phyloP scores from a whole-genome alignment of 1,140 invertebrate species.

The Mamestra configurata region DNA sequence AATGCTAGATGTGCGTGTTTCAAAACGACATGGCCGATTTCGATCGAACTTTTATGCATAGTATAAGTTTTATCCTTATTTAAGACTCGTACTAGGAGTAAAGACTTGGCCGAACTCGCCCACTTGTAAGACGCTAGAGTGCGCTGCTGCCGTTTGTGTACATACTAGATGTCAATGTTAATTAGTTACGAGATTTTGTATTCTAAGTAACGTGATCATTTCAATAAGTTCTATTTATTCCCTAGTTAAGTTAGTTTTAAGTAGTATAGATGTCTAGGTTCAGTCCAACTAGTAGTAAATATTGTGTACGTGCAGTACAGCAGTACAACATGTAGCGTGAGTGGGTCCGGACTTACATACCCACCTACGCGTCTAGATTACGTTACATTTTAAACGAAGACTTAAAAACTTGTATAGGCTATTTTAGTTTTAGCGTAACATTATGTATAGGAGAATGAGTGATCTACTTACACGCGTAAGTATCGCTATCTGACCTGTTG shows the following conservation, averaged over 20 bases:
- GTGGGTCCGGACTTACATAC: background rate
- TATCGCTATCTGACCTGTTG: too few relatives aligned
- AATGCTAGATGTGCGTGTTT: too few relatives aligned
- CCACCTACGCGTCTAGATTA: background rate
- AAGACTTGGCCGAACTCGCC: too few relatives aligned
- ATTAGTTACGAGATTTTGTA: background rate
- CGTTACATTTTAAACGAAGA: background rate
- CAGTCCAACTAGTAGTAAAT: background rate
- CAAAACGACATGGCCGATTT: too few relatives aligned
- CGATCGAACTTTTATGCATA: too few relatives aligned
- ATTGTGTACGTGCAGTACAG: constrained; percentile 1
- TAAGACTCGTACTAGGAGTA: too few relatives aligned
- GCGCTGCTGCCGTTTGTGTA: background rate
- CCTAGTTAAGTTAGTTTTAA: background rate
- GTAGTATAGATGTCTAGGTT: background rate
- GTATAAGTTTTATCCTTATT: too few relatives aligned
- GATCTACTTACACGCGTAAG: too few relatives aligned
- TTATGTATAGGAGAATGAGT: background rate
- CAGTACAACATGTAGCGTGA: background rate
- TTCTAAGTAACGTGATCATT: background rate
- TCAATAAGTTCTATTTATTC: constrained; percentile 3
- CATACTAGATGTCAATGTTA: background rate
- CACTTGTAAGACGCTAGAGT: too few relatives aligned
- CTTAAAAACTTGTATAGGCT: constrained; percentile 3
- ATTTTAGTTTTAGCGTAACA: background rate